A percentile compares a stretch with the other conserved stretches of the same genome.
Conservation (phyloP, 2,113 vertebrate genomes). For the Rhabdornis inornatus region DNA sequence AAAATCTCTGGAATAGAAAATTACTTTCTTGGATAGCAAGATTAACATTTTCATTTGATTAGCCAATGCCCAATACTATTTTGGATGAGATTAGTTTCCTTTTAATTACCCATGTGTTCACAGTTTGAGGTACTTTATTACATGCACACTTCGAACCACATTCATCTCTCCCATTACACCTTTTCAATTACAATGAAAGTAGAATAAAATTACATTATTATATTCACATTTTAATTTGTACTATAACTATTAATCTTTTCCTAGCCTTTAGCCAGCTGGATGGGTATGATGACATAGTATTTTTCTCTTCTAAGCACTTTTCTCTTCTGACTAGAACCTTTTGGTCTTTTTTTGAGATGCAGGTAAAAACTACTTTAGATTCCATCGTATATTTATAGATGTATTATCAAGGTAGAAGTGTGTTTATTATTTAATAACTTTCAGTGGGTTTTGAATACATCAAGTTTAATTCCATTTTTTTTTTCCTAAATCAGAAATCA, state of each 20-base stretch:
- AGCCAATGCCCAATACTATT: slow-evolving; percentile 13
- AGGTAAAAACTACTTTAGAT: not conserved
- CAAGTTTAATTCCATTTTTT: not conserved
- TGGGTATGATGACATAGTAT: not conserved
- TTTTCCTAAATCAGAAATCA: not conserved
- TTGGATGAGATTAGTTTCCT: slow-evolving; percentile 16
- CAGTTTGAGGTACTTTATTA: slow-evolving; percentile 43
- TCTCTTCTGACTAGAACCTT: not conserved
- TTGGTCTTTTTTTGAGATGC: not conserved
- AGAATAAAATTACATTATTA: slow-evolving; percentile 41
- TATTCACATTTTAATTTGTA: slow-evolving; percentile 43
- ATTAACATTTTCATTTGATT: slow-evolving; percentile 37
- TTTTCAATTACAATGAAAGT: slow-evolving; percentile 48
- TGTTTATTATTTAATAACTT: not conserved
- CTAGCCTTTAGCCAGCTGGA: not conserved
- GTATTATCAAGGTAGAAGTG: not conserved
- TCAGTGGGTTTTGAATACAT: not conserved
- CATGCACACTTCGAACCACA: slow-evolving; percentile 10
- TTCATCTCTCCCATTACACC: slow-evolving; percentile 32
- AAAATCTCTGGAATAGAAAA: slow-evolving; percentile 5
- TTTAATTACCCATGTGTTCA: slow-evolving; percentile 51
- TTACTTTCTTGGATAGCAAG: not conserved
- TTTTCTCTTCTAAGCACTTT: not conserved
- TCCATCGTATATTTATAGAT: not conserved
- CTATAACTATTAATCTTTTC: slow-evolving; percentile 37